Base-by-base conservation (phyloP, 2,113 vertebrate species). In the Neotragus pygmaeus region DNA sequence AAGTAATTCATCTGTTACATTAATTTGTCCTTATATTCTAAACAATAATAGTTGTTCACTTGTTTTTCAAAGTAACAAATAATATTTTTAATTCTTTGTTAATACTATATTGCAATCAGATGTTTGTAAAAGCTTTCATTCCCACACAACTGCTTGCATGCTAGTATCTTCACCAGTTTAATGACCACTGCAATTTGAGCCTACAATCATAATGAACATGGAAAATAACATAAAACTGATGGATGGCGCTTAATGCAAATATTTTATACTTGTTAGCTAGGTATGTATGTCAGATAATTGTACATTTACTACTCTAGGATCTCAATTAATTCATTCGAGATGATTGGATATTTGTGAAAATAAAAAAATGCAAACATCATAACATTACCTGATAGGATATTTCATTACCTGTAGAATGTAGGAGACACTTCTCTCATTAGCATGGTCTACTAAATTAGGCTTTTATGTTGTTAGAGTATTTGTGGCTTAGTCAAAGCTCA, bases 401-500 rank as follows among this genome's bases (percentile, higher is more conserved):
- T 95, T 96, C 91, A 95, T 93, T 94, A 86, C 97, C 66, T 85
- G 36, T 57, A 43, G 73, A 94, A 90, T 55, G 27, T 1, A 43
- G n/a, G 17, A 93, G 87, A 92, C 75, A 73, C 49, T 94, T 82
- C 60, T 64, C 58, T 88, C 90, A 96, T 96, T 96, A 96, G 55
- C 4, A 0, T 86, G 87, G 57, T 96, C 95, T 78, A 58, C 80
- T 93, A 82, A 93, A 95, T 95, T 91, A 93, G 39, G 84, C 28
- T 23, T 90, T 88, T 88, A 82, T 91, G 87, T 43, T 88, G 75
- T 80, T 88, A 33, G 39, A 70, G n/a, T 96, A 90, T 91, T 96
- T 96, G 94, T 96, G 84, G 49, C 60, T 96, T 88, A 96, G 93
- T 90, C 95, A 93, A 96, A 89, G 80, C 87, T 75, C 91, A 95